Evolutionary conservation across 2,113 vertebrate species (phyloP), one percentile per base, ranked within the genome.

Genomic region (Myanophis thanlyinensis): DNA sequence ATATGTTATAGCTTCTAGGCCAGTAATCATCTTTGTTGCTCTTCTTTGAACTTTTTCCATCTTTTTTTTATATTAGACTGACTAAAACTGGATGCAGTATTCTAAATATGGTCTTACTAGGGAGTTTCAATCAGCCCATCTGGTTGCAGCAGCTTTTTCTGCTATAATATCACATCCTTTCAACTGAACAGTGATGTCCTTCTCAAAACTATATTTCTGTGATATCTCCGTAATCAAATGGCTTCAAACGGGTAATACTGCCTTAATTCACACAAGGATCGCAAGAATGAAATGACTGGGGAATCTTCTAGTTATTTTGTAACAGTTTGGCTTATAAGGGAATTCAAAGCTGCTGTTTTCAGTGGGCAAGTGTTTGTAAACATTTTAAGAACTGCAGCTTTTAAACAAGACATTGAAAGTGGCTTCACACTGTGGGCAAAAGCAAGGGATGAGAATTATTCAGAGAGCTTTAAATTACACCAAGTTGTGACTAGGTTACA

Each of bases 401-500:
- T 47, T 92, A 53, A 35, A 80, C 27, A 92, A 92, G 59, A 89
- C 80, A 54, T 88, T n/a, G 25, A 87, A 80, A 56, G 30, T 22
- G n/a, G 12, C 8, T 84, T 73, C 9, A 30, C 47, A 53, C 30
- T 92, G 10, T 49, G 59, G 30, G 44, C 87, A 90, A 90, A 73
- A 87, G 20, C 87, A 93, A 93, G 5, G 3, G 46, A 30, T 90
- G 94, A 93, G 62, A 95, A 96, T 73, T 87, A 88, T 87, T 89
- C 84, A 18, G 20, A 51, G 93, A 91, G 22, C 91, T 30, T 27
- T 93, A 91, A 95, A 94, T 35, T 86, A 51, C 91, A 73, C 86
- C 95, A 95, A 96, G 95, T 96, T 96, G 94, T 53, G 91, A 96
- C 97, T 93, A 97, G 95, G 96, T 97, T 97, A 95, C 73, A 95